Base-by-base conservation (phyloP, 2,113 vertebrate species). In the Lynx canadensis region DNA sequence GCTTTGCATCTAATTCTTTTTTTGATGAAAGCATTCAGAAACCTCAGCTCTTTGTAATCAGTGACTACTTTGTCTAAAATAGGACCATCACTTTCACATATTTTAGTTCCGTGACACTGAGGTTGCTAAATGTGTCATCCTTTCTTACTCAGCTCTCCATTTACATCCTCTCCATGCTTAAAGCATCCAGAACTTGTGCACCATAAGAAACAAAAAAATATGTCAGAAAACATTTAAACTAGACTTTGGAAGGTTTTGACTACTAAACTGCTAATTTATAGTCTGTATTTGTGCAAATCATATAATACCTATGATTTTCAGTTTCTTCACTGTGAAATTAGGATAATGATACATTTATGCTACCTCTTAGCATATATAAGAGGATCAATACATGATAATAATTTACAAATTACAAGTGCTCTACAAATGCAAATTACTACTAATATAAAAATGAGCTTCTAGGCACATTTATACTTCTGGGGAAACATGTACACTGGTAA, bases 321-420 rank as follows among this genome's bases (percentile, higher is more conserved):
- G 7, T 86, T 93, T 82, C 27, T 10, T 96, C 8, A 68, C 13
- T 91, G 38, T 81, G 7, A 94, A 91, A 85, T 85, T 93, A 85
- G 48, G 33, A 89, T 92, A 76, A 71, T 93, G 33, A 76, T 25
- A 73, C 8, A 69, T 65, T 65, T 76, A 41, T 82, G 36, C 7
- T 85, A 74, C 16, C 48, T 84, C 25, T 95, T 60, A 94, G n/a
- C 65, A 86, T 91, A 92, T 95, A 84, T 84, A 66, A 90, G 84
- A 33, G 41, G 14, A 93, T 84, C 60, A 63, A 68, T 60, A 91
- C 2, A 19, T 63, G n/a, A 80, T 80, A 84, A 48, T 97, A 91
- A 91, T 84, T 84, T 73, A 48, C 4, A 94, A 92, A 81, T 92
- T 95, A 65, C 23, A n/a, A 93, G 18, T 63, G 12, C 23, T 79